Evolutionary conservation across 2,113 vertebrate species (phyloP).

Genomic region (Amia ocellicauda): DNA sequence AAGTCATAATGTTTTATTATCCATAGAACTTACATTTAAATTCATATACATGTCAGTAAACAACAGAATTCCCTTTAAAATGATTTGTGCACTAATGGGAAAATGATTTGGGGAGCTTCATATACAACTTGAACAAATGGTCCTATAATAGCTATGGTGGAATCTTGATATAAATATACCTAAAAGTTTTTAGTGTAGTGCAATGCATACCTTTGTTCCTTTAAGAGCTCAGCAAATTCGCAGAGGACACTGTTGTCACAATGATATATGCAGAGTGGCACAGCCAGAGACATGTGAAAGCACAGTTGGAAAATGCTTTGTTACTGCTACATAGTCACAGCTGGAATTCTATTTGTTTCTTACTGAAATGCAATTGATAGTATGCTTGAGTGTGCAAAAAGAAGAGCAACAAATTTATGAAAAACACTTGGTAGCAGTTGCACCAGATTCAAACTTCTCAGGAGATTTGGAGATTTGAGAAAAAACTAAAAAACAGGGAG

Average conservation of each 20-base stretch:
- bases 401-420: conserved; percentile 48
- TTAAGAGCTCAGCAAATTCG: neutral
- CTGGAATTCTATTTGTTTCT: conserved; percentile 61
- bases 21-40: too few species aligned
- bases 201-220: neutral
- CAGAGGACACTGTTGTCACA: conserved; percentile 9
- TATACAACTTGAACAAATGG: too few species aligned
- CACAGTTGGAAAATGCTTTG: conserved; percentile 33
- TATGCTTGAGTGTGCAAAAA: conserved; percentile 54
- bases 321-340: conserved; percentile 47
- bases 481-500: neutral
- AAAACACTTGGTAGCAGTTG: conserved; percentile 18
- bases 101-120: too few species aligned
- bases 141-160: too few species aligned
- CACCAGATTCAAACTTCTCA: conserved; percentile 1
- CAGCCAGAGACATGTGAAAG: conserved; percentile 19
- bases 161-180: too few species aligned
- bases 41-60: too few species aligned
- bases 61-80: too few species aligned
- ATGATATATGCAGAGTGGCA: conserved; percentile 2
- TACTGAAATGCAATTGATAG: conserved; percentile 68
- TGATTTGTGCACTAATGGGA: too few species aligned
- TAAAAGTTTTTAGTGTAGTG: too few species aligned
- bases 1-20: too few species aligned
- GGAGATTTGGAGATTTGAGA: conserved; percentile 17